A percentile compares a stretch with the other conserved stretches of the same genome.
Conservation (phyloP, 2,113 vertebrate genomes). For the Sebastes schlegelii region DNA sequence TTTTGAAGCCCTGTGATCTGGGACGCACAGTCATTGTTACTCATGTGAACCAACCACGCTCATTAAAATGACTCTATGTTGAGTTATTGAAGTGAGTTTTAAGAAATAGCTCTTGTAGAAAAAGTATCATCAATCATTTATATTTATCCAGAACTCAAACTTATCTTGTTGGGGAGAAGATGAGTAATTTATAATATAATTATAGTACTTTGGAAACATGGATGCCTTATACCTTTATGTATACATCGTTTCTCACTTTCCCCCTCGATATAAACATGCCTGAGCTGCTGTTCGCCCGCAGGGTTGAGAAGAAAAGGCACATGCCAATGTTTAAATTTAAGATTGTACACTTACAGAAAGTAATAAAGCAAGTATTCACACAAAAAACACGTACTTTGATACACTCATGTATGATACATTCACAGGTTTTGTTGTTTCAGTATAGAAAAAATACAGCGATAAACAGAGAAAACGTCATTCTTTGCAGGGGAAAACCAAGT, state of each 20-base stretch:
- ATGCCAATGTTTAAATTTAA: background rate
- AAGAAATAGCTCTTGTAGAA: conserved; percentile 1
- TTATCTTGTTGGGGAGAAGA: background rate
- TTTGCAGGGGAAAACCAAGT: background rate
- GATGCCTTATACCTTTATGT: conserved; percentile 21
- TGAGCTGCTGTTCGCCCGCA: conserved; percentile 36
- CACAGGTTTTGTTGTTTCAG: background rate
- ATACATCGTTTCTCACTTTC: conserved; percentile 3
- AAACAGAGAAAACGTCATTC: background rate
- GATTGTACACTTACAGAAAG: background rate
- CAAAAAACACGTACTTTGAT: background rate
- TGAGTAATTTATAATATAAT: conserved; percentile 33
- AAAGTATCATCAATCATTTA: background rate
- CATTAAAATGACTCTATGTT: background rate
- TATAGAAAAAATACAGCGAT: background rate
- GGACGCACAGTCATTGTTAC: too few species aligned
- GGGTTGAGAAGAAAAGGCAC: background rate
- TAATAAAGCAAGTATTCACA: background rate
- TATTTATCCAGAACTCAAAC: conserved; percentile 4
- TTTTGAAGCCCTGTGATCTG: too few species aligned
- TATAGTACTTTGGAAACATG: conserved; percentile 28
- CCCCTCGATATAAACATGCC: conserved; percentile 32
- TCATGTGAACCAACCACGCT: background rate
- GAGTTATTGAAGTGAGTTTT: background rate
- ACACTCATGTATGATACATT: background rate